Evolutionary conservation across 2,113 vertebrate genomes (phyloP).

Genomic region (Ursus arctos): DNA sequence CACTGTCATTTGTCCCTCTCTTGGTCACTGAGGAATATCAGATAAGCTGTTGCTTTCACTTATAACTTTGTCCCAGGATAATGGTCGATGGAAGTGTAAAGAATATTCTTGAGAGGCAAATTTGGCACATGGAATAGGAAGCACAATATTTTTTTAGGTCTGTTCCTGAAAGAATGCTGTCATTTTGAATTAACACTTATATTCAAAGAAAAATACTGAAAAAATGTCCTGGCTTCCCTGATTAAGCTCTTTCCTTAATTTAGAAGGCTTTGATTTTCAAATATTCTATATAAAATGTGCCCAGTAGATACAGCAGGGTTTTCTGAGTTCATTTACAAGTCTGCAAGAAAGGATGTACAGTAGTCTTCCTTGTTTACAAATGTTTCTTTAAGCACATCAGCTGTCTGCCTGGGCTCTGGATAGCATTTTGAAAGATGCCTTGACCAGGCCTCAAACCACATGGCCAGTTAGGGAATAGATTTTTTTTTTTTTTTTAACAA

Average conservation of each 20-base stretch:
- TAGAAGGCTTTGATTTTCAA: conserved; percentile 33
- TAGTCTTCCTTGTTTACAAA: not conserved
- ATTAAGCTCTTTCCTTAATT: conserved; percentile 7
- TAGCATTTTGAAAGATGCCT: not conserved
- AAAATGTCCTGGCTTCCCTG: not conserved
- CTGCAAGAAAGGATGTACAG: not conserved
- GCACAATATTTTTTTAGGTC: not conserved
- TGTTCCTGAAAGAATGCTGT: not conserved
- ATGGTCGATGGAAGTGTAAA: not conserved
- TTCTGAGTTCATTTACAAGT: not conserved
- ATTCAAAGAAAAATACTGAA: not conserved
- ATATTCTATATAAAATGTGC: not conserved
- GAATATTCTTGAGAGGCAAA: not conserved
- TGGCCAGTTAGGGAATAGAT: not conserved
- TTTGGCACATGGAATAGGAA: not conserved
- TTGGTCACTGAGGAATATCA: not conserved
- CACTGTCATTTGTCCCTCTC: not conserved
- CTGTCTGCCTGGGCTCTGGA: not conserved
- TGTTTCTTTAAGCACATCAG: not conserved
- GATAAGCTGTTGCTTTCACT: not conserved
- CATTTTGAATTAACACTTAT: not conserved
- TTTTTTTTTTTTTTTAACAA: not conserved
- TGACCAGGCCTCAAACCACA: not conserved
- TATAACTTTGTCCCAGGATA: not conserved
- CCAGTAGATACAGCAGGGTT: not conserved